Evolutionary conservation across 2,797 vertebrate genomes (phyloP).

Genomic region (Anolis apletophallus): DNA sequence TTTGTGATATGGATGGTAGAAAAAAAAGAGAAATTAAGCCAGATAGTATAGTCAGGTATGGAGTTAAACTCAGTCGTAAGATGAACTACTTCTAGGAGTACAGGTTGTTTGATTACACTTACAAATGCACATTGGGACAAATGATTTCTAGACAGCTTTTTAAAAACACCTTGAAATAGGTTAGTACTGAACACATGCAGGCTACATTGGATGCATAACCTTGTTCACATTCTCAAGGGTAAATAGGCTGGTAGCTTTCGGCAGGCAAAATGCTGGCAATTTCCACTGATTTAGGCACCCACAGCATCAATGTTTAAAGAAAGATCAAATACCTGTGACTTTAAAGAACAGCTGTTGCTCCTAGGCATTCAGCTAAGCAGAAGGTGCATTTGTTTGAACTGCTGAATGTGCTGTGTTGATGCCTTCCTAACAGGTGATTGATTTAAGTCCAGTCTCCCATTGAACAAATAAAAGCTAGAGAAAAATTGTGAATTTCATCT

Average conservation of each 20-base stretch:
- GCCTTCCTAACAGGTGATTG: neutral
- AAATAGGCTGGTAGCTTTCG: neutral
- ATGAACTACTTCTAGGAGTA: no score
- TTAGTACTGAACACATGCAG: neutral
- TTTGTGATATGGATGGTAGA: neutral
- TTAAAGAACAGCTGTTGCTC: neutral
- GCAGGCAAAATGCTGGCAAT: neutral
- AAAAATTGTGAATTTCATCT: neutral
- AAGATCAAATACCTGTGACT: neutral
- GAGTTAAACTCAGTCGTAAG: no score
- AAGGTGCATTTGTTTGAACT: neutral
- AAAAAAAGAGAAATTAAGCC: no score
- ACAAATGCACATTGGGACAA: no score
- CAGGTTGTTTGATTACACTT: no score
- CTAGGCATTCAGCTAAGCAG: neutral
- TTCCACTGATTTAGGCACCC: slow-evolving; percentile 1
- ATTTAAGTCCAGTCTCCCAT: neutral
- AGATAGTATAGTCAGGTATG: no score
- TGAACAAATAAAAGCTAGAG: neutral
- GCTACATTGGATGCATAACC: neutral
- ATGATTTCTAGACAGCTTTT: no score
- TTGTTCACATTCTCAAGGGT: neutral
- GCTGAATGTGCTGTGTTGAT: slow-evolving; percentile 4
- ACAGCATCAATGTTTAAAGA: neutral
- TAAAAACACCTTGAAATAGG: neutral